Base-by-base conservation (phyloP, 2,113 vertebrate genomes). In the Leptobrachium leishanense region DNA sequence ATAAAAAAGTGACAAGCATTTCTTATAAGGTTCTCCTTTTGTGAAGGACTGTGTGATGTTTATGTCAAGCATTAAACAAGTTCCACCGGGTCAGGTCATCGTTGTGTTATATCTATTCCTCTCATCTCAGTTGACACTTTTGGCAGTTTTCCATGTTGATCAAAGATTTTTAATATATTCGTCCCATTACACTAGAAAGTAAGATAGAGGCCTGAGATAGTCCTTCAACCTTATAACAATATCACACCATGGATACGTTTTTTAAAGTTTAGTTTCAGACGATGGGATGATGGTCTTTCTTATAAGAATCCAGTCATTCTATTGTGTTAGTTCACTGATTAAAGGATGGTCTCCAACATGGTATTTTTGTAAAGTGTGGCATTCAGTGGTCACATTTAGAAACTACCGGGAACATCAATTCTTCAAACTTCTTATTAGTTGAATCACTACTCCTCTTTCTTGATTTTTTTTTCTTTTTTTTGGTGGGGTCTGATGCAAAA, bases 81-180 rank as follows among this genome's bases (percentile, higher is more conserved):
- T 81, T 81, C 67, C 74, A 81, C 46, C 53, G 39, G 57, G 78
- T 42, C 72, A 43, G 57, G 78, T 42, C 72, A 81, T 81, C 68
- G 72, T 81, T 81, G 78, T 81, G 62, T 74, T 81, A 65, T 68
- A 55, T 81, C 53, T 67, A 40, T 44, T 62, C 42, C 72, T 81
- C 72, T 81, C 43, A 81, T 81, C 78, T 74, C 78, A 73, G 72
- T 68, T 74, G 71, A 81, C 55, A 74, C 78, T 74, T 81, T 62
- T 81, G 78, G 78, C 78, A 81, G 78, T 81, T 81, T 74, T 74
- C 78, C 71, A 81, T 74, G 64, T 81, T 81, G 71, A 81, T 81
- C 71, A 81, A 81, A 81, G 78, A 15, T 50, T 77, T 62, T 81
- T 68, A 81, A 81, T 81, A 74, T 81, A 81, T 81, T 74, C 78